phyloP scores from a whole-genome alignment of 2,113 vertebrate genomes.

The Dicaeum eximium region DNA sequence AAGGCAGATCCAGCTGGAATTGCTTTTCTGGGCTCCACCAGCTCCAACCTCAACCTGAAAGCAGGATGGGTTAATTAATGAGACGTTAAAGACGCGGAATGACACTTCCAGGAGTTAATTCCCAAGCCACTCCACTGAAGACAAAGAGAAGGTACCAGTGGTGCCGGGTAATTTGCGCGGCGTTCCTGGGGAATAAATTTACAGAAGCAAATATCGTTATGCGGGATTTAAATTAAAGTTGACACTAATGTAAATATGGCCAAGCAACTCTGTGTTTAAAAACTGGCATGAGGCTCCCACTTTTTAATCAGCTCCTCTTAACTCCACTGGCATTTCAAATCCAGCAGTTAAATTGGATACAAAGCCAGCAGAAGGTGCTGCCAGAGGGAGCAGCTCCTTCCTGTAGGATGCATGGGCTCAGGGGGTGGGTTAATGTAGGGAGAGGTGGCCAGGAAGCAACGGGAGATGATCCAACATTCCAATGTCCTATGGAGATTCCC shows the following conservation, averaged over 20 bases:
- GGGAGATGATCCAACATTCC: neutral
- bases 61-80: constrained; percentile 66
- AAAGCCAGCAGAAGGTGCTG: constrained; percentile 43
- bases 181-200: constrained; percentile 72
- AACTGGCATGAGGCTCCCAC: constrained; percentile 72
- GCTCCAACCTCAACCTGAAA: neutral
- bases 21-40: fast-evolving
- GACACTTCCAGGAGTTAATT: constrained; percentile 73
- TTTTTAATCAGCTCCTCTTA: constrained; percentile 79
- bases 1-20: neutral
- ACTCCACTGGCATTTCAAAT: constrained; percentile 75
- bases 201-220: constrained; percentile 79
- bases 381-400: neutral
- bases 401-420: neutral
- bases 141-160: constrained; percentile 71
- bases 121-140: constrained; percentile 70
- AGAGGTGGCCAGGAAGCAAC: neutral
- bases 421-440: neutral
- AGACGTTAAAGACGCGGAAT: constrained; percentile 75
- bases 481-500: neutral
- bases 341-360: constrained; percentile 75
- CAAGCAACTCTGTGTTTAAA: constrained; percentile 70
- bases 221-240: constrained; percentile 81
- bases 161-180: constrained; percentile 73
- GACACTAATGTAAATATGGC: constrained; percentile 79